Percentiles rank a stretch among this genome's conserved stretches.
These are phyloP conservation scores for Thamnaconus septentrionalis DNA, from an alignment of 2,113 vertebrate genomes.

Conservation along the genomic window DNA sequence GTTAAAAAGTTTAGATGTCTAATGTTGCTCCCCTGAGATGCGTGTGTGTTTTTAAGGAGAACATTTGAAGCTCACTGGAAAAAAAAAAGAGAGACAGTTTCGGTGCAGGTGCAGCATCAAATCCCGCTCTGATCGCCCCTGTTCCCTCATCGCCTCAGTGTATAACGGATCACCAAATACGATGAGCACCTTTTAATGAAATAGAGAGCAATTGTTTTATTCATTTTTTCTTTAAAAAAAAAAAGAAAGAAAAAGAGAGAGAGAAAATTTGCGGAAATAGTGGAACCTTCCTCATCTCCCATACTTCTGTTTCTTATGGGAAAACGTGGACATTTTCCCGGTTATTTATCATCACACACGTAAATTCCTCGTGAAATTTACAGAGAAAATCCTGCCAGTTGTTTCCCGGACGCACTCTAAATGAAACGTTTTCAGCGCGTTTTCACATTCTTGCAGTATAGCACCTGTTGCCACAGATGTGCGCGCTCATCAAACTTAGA, in stretches of 20 bases:
- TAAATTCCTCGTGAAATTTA: background rate
- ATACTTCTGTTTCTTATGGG: constrained; percentile 36
- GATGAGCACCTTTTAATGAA: background rate
- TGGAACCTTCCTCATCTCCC: constrained; percentile 48
- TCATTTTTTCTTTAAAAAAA: background rate
- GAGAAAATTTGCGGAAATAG: constrained; percentile 22
- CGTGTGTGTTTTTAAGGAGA: constrained; percentile 14
- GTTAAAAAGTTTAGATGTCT: too few relatives aligned
- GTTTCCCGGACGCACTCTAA: too few relatives aligned
- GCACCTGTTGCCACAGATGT: constrained; percentile 63
- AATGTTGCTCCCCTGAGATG: too few relatives aligned
- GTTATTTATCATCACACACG: background rate
- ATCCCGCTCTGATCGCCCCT: constrained; percentile 53
- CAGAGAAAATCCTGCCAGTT: background rate
- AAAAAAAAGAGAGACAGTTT: constrained; percentile 63
- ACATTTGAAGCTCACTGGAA: constrained; percentile 53
- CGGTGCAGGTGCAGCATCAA: constrained; percentile 73
- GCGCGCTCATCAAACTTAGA: constrained; percentile 26
- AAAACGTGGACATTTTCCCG: constrained; percentile 34
- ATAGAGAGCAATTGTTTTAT: background rate
- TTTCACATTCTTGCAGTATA: constrained; percentile 15
- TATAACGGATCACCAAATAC: background rate
- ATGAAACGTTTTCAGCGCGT: background rate
- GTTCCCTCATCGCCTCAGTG: background rate
- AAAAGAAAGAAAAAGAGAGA: background rate